Base-by-base conservation (phyloP, 2,113 vertebrate genomes). In the Nothoprocta pentlandii region DNA sequence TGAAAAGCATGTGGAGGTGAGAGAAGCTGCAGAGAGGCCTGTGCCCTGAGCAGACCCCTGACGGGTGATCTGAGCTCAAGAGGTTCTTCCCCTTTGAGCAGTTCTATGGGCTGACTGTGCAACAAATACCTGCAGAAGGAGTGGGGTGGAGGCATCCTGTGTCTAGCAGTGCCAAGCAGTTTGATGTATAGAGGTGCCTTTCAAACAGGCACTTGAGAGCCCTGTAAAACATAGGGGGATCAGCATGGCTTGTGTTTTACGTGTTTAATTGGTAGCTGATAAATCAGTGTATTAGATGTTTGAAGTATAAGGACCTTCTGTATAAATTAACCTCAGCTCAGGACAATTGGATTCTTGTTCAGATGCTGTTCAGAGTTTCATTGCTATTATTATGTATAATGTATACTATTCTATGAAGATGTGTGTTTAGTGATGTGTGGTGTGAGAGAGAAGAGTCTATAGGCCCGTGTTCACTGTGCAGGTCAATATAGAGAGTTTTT, bases 311-410 rank as follows among this genome's bases (percentile, higher is more conserved):
- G 42, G 66, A 53, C 76, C 32, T 78, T 78, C 34, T 81, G 41
- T 54, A 75, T 77, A 51, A 92, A 63, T 84, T 78, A 92, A 70
- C 32, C 34, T 88, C 53, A 46, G 51, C 68, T 93, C n/a, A 39
- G 84, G 56, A 91, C 84, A 92, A 22, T 26, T 78, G 66, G 11
- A 42, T 94, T 80, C 28, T 87, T 87, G 74, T 91, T 93, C 58
- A 64, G 51, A 42, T 87, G 23, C 74, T 75, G 21, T 47, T 58
- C 79, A 1, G 83, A 70, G 42, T 77, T 93, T 47, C 54, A 22
- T 56, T 4, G 80, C 54, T 79, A 0, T 49, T 49, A 49, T 49
- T 49, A 21, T 47, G 46, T 47, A 22, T 23, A 22, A 23, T 49
- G 22, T 49, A 49, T 49, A 49, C 22, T 49, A 49, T 49, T 49